Evolutionary conservation across 2,888 invertebrate genomes (phyloP).

Genomic region (Uloborus plumipes): DNA sequence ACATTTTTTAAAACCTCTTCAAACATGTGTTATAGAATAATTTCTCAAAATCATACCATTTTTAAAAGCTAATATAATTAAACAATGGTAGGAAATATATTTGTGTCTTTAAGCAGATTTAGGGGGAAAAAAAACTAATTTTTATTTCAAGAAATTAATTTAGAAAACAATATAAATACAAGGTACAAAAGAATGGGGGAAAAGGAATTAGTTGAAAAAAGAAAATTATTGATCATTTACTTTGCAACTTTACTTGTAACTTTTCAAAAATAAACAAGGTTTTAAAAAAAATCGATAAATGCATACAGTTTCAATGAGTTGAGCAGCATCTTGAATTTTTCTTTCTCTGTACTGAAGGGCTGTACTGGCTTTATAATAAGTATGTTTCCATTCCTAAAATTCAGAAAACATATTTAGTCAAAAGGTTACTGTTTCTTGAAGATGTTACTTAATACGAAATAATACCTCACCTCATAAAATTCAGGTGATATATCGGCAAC

Average conservation of each 20-base stretch:
- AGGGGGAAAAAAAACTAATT: too few relatives aligned
- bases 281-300: background rate
- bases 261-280: background rate
- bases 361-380: slow-evolving; percentile 87
- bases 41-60: too few relatives aligned
- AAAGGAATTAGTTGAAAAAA: too few relatives aligned
- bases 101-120: too few relatives aligned
- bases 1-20: too few relatives aligned
- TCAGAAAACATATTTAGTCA: background rate
- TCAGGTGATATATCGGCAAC: slow-evolving; percentile 83
- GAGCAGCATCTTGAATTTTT: slow-evolving; percentile 91
- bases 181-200: too few relatives aligned
- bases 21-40: too few relatives aligned
- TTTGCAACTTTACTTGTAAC: background rate
- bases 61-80: too few relatives aligned
- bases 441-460: background rate
- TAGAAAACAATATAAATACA: too few relatives aligned
- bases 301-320: slow-evolving; percentile 83
- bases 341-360: slow-evolving; percentile 87
- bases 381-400: slow-evolving; percentile 84
- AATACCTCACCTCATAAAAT: slow-evolving; percentile 78
- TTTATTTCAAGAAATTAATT: background rate
- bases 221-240: too few relatives aligned
- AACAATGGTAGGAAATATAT: too few relatives aligned
- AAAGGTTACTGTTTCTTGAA: background rate